phyloP scores from a whole-genome alignment of 1,140 invertebrate species.

The Copidosoma floridanum region DNA sequence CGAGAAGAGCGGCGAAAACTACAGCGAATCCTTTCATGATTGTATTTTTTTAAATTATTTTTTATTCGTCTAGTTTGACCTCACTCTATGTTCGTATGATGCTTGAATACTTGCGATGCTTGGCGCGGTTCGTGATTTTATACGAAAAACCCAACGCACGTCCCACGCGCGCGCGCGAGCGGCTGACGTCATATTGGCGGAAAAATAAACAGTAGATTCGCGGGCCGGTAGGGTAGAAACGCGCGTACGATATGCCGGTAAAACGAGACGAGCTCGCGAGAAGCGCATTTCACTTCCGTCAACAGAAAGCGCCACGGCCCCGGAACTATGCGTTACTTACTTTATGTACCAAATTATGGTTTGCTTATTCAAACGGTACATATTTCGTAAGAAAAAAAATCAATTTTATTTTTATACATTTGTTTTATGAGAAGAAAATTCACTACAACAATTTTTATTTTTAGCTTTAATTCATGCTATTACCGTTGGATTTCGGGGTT shows the following conservation, averaged over 20 bases:
- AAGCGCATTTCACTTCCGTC: conserved; percentile 5
- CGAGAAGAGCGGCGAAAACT: not conserved
- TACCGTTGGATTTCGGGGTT: too few relatives aligned
- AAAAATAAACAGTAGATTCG: not conserved
- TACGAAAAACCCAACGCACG: not conserved
- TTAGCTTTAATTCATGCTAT: too few relatives aligned
- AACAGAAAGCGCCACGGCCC: not conserved
- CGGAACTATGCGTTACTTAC: too few relatives aligned
- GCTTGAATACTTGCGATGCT: not conserved
- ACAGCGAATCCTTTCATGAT: not conserved
- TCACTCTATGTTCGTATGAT: not conserved
- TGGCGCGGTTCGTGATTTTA: not conserved
- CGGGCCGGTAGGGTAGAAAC: conserved; percentile 15
- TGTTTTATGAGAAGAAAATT: too few relatives aligned
- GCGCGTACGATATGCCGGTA: not conserved
- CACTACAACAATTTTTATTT: too few relatives aligned
- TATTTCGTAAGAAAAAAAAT: too few relatives aligned
- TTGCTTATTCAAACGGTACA: too few relatives aligned
- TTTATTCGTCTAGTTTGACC: not conserved
- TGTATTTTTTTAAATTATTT: not conserved
- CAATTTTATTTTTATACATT: too few relatives aligned
- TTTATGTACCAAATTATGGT: too few relatives aligned
- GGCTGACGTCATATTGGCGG: not conserved
- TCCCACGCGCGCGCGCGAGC: too few relatives aligned
- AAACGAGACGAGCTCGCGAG: not conserved